Evolutionary conservation across 2,888 invertebrate species (phyloP).

Genomic region (Lasioglossum leucozonium): DNA sequence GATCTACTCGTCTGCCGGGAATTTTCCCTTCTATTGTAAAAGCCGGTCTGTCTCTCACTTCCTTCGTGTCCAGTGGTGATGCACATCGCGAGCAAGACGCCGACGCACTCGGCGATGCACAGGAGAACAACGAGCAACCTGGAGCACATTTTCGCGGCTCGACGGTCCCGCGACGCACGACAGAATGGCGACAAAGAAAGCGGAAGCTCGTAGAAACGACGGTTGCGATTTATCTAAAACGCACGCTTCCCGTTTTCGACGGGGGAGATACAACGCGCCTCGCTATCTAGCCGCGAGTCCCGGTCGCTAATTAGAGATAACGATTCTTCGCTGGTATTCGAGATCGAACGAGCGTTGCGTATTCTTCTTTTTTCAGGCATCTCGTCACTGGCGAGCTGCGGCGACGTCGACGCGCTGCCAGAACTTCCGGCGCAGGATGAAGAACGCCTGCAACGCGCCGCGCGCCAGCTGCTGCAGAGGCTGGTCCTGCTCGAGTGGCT

Average conservation of each 20-base stretch:
- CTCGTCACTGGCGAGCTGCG: constrained; percentile 93
- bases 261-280: constrained; percentile 27
- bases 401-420: constrained; percentile 91
- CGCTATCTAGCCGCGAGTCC: constrained; percentile 53
- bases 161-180: constrained; percentile 44
- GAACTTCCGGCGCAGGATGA: constrained; percentile 94
- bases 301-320: constrained; percentile 32
- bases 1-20: neutral
- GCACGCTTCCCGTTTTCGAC: constrained; percentile 56
- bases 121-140: constrained; percentile 49
- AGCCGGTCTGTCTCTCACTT: constrained; percentile 65
- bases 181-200: constrained; percentile 30
- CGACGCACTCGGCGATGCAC: constrained; percentile 56
- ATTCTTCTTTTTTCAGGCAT: constrained; percentile 87
- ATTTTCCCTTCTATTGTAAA: neutral
- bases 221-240: constrained; percentile 55
- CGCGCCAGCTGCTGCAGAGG: constrained; percentile 92
- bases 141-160: constrained; percentile 53
- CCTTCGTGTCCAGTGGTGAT: constrained; percentile 66
- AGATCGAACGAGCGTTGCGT: neutral
- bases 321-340: neutral
- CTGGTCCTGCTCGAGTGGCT: constrained; percentile 95
- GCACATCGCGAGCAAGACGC: constrained; percentile 63
- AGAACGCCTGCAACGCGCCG: constrained; percentile 92
- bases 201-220: constrained; percentile 16